Evolutionary conservation across 2,113 vertebrate genomes (phyloP).

Genomic region (Grammomys surdaster): DNA sequence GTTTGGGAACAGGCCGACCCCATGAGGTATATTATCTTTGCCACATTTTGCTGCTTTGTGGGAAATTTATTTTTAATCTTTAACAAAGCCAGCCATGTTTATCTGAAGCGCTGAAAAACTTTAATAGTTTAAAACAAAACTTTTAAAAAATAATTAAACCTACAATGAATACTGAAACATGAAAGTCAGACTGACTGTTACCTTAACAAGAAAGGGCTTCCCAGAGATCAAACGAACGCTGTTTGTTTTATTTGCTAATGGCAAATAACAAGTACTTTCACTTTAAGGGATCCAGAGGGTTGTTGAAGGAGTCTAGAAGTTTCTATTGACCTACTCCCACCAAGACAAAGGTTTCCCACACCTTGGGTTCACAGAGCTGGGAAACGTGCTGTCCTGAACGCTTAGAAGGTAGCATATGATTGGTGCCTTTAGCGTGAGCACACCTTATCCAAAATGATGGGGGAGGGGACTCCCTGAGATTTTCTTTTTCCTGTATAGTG

Average conservation of each 20-base stretch:
- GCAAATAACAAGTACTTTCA: conserved; percentile 89
- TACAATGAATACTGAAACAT: conserved; percentile 90
- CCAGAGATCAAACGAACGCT: conserved; percentile 87
- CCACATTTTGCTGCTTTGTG: conserved; percentile 87
- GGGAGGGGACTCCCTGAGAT: neutral
- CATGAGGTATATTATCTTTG: conserved; percentile 89
- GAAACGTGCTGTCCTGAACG: conserved; percentile 54
- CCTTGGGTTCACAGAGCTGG: conserved; percentile 78
- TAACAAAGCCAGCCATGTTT: conserved; percentile 89
- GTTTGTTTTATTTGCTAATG: conserved; percentile 88
- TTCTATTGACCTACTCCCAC: conserved; percentile 63
- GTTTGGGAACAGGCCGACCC: conserved; percentile 91
- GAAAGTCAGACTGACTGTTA: conserved; percentile 87
- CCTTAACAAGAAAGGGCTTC: conserved; percentile 88
- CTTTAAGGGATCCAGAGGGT: conserved; percentile 85
- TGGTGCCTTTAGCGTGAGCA: neutral
- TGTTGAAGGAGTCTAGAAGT: conserved; percentile 81
- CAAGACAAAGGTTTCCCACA: conserved; percentile 80
- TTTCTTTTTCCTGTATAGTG: neutral
- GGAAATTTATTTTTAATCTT: conserved; percentile 90
- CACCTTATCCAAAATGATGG: neutral
- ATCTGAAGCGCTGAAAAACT: conserved; percentile 88
- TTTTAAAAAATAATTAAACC: conserved; percentile 89
- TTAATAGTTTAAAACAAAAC: conserved; percentile 89
- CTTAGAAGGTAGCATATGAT: neutral